Base-by-base conservation (phyloP, 2,888 invertebrate genomes). In the Melinaea menophilus region DNA sequence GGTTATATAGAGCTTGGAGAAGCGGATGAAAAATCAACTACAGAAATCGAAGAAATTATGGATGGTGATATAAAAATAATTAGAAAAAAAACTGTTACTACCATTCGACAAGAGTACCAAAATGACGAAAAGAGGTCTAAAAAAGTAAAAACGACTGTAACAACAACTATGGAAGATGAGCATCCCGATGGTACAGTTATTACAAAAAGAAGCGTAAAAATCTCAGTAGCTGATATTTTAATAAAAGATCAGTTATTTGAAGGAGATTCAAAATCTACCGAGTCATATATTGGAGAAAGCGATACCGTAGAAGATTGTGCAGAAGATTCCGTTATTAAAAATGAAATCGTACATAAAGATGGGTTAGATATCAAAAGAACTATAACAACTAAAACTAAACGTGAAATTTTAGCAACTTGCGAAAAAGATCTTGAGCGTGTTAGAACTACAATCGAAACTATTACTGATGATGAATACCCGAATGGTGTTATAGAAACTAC, bases 401-500 rank as follows among this genome's bases (percentile, higher is more conserved):
- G 84, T 31, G 91, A 91, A 74, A 89, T 87, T 22, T 78, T 91
- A 68, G 82, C 90, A 58, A 92, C 92, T 65, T 80, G 82, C 58
- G 91, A 93, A 69, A 79, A 80, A 66, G 86, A 81, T 76, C 91
- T 92, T 55, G 92, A 92, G 80, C 91, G 93, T 33, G 86, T 93
- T 61, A 90, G 92, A 72, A 92, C 92, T 55, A 92, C 93, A 11
- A 84, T 92, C 56, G 92, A 92, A 74, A 91, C 91, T 0, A 83
- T 81, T 5, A 89, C 88, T 31, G 80, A 88, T 3, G 91, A 91
- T 71, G 86, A 85, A 73, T 90, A 84, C 71, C 89, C 91, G 2
- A 91, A 92, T 73, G 92, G 92, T 41, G 91, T 92, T 3, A 89
- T 91, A 58, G 92, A 92, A 78, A 91, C 91, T 4, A 91, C 90